phyloP scores from a whole-genome alignment of 1,140 invertebrate genomes.

The Carposina sasakii region DNA sequence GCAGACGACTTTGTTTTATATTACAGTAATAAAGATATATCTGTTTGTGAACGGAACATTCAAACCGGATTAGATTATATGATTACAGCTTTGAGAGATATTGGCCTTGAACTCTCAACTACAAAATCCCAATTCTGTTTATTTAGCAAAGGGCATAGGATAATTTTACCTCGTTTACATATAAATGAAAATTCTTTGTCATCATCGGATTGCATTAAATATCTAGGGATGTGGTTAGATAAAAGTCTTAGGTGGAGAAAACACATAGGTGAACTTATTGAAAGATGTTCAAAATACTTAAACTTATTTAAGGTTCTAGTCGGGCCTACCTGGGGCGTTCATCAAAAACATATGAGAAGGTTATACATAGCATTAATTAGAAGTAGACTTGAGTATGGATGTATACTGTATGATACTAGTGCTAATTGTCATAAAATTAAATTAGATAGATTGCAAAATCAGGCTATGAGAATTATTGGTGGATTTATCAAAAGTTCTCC shows the following conservation, averaged over 20 bases:
- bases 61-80: slow-evolving; percentile 2
- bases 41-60: not conserved
- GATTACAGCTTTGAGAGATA: not conserved
- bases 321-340: not conserved
- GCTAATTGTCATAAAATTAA: not conserved
- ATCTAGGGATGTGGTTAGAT: slow-evolving; percentile 24
- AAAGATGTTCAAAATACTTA: slow-evolving; percentile 3
- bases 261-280: slow-evolving; percentile 15
- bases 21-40: not conserved
- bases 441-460: slow-evolving; percentile 3
- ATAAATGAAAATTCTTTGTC: not conserved
- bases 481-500: not conserved
- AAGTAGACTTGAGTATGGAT: not conserved
- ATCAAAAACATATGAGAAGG: not conserved
- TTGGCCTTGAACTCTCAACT: not conserved
- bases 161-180: not conserved
- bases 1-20: slow-evolving; percentile 13
- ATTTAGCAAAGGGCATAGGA: slow-evolving; percentile 12
- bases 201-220: slow-evolving; percentile 13
- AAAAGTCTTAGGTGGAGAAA: slow-evolving; percentile 17
- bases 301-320: slow-evolving; percentile 1
- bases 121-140: slow-evolving; percentile 3
- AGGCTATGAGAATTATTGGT: not conserved
- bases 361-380: not conserved
- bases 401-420: not conserved